Conservation (phyloP, 2,797 vertebrate species). For the Danio kyathit region DNA sequence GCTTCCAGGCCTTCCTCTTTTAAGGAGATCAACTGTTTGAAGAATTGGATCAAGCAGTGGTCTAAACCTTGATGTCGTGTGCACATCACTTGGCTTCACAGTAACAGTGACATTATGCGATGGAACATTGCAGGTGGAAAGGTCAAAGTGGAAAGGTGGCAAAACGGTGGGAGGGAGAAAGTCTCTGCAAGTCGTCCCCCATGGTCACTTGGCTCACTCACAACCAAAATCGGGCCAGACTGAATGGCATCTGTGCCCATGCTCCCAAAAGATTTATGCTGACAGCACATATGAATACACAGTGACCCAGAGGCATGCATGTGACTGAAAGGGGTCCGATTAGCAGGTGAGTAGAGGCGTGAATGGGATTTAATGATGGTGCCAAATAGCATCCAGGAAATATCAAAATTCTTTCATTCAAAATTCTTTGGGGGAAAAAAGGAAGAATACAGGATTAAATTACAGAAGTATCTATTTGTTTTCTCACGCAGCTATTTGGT, state of each 20-base stretch:
- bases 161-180: neutral
- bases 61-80: slow-evolving; percentile 10
- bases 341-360: slow-evolving; percentile 9
- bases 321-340: slow-evolving; percentile 10
- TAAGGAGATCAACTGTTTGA: slow-evolving; percentile 28
- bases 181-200: slow-evolving; percentile 58
- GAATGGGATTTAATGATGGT: neutral
- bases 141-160: slow-evolving; percentile 3
- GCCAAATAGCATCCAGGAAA: slow-evolving; percentile 28
- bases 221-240: slow-evolving; percentile 45
- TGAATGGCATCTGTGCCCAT: slow-evolving; percentile 54
- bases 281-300: slow-evolving; percentile 59
- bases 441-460: neutral
- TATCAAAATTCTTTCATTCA: neutral
- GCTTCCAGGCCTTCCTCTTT: slow-evolving; percentile 1
- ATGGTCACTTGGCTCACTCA: slow-evolving; percentile 49
- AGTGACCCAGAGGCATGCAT: slow-evolving; percentile 38
- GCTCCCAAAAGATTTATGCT: slow-evolving; percentile 62
- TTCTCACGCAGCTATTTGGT: neutral
- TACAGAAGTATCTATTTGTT: neutral
- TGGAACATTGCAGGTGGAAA: slow-evolving; percentile 33
- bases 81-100: slow-evolving; percentile 25
- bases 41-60: neutral
- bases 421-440: slow-evolving; percentile 4
- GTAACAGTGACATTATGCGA: slow-evolving; percentile 33